Evolutionary conservation across 2,113 vertebrate species (phyloP).

Genomic region (Halichoeres trimaculatus): DNA sequence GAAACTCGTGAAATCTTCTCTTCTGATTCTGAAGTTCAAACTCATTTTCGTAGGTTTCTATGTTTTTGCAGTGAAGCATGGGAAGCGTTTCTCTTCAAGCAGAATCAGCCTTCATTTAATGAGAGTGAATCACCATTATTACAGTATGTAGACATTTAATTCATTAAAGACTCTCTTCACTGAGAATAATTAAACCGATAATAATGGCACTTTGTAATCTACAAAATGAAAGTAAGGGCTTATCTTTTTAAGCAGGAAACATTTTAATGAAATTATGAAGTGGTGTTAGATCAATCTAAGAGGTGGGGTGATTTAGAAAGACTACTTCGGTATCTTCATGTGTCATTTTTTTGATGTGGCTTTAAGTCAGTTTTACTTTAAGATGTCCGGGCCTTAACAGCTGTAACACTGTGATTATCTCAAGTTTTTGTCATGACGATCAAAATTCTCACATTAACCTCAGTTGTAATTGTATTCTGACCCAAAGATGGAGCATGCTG

Average conservation of each 20-base stretch:
- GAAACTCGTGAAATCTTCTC: slow-evolving; percentile 14
- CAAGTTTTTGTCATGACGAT: slow-evolving; percentile 31
- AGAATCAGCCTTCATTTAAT: slow-evolving; percentile 64
- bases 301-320: slow-evolving; percentile 54
- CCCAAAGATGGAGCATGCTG: slow-evolving; percentile 18
- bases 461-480: slow-evolving; percentile 6
- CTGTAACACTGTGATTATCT: slow-evolving; percentile 31
- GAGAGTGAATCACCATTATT: slow-evolving; percentile 66
- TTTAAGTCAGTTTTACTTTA: slow-evolving; percentile 31
- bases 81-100: slow-evolving; percentile 36
- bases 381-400: slow-evolving; percentile 9
- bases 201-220: slow-evolving; percentile 79
- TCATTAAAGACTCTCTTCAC: slow-evolving; percentile 78
- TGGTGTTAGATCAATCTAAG: slow-evolving; percentile 63
- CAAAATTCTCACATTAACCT: slow-evolving; percentile 25
- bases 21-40: slow-evolving; percentile 39
- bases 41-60: slow-evolving; percentile 27
- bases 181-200: slow-evolving; percentile 82
- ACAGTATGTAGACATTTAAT: slow-evolving; percentile 70
- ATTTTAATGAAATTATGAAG: slow-evolving; percentile 80
- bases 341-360: slow-evolving; percentile 59
- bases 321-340: slow-evolving; percentile 45
- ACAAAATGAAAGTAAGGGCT: slow-evolving; percentile 72
- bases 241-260: slow-evolving; percentile 78
- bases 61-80: slow-evolving; percentile 23